Percentiles rank a stretch among this genome's conserved stretches.
Conservation (phyloP, 2,888 invertebrate species). For the Therioaphis trifolii region DNA sequence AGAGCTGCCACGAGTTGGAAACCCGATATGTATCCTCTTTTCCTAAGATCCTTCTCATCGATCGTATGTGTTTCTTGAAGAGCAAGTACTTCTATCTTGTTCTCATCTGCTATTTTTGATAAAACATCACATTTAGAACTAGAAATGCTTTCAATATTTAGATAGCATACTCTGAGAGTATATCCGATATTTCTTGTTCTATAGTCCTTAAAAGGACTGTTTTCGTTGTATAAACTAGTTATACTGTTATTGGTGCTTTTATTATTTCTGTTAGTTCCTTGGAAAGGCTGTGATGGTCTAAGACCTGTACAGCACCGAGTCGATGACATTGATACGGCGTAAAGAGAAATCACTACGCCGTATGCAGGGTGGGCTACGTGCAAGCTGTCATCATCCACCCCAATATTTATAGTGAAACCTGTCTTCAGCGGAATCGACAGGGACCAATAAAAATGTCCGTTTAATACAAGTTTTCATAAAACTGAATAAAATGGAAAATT, state of each 20-base stretch:
- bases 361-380: slow-evolving; percentile 24
- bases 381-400: slow-evolving; percentile 15
- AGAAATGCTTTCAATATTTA: too few species aligned
- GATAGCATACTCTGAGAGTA: too few species aligned
- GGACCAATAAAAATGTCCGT: too few species aligned
- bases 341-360: slow-evolving; percentile 15
- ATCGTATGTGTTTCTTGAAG: slow-evolving; percentile 30
- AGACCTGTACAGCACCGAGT: slow-evolving; percentile 18
- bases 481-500: too few species aligned
- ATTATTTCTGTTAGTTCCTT: not conserved
- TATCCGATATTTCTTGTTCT: too few species aligned
- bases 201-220: slow-evolving; percentile 13
- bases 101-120: slow-evolving; percentile 16
- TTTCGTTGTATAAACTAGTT: not conserved
- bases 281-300: slow-evolving; percentile 5
- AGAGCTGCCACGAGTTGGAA: slow-evolving; percentile 21
- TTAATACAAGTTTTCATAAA: too few species aligned
- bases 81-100: slow-evolving; percentile 24
- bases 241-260: not conserved
- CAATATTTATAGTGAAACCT: too few species aligned
- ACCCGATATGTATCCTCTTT: slow-evolving; percentile 27
- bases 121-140: slow-evolving; percentile 28
- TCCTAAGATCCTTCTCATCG: slow-evolving; percentile 22
- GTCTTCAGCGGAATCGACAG: too few species aligned
- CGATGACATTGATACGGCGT: slow-evolving; percentile 4